Base-by-base conservation (phyloP, 2,888 invertebrate species). In the Toxonevra muliebris region DNA sequence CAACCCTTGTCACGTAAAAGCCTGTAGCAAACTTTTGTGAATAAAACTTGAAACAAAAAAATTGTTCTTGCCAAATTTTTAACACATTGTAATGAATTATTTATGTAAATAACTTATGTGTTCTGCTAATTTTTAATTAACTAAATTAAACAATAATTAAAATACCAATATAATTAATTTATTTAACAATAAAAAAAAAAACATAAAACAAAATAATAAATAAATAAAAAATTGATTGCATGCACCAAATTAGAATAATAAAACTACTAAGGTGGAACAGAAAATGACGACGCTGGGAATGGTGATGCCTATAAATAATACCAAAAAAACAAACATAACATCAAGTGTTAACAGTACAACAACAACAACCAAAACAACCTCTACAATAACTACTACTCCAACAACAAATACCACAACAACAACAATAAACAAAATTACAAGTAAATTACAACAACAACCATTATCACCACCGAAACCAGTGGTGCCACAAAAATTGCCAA, bases 401-500 rank as follows among this genome's bases (percentile, higher is more conserved):
- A 60, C 75, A 71, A 74, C 73, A 71, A 69, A 70, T 69, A 75
- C 74, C 66, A 73, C 72, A 71, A 73, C 74, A 64, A 75, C 71
- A 73, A 74, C 73, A 68, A 75, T 73, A 43, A 76, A 73, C 66
- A 80, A 79, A 78, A 69, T 61, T 64, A 72, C 64, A 70, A 75
- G 52, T 40, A 75, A 74, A 73, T 81, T 84, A 74, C 84, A 84
- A 78, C 84, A 81, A 77, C 85, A 85, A 80, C 84, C 85, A 76
- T 77, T 85, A 75, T 85, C 85, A 76, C 85, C 85, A 76, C 85
- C 85, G 70, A 85, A 80, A 78, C 85, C 85, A 75, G 80, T 84
- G 76, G 76, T 82, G 73, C 82, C 83, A 80, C 77, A 80, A 78
- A 84, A 82, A 79, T 76, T 83, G 66, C 77, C 81, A 73, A 85